A percentile compares a stretch with the other conserved stretches of the same genome.
Conservation (phyloP, 2,888 invertebrate species). For the Dendrolimus houi region DNA sequence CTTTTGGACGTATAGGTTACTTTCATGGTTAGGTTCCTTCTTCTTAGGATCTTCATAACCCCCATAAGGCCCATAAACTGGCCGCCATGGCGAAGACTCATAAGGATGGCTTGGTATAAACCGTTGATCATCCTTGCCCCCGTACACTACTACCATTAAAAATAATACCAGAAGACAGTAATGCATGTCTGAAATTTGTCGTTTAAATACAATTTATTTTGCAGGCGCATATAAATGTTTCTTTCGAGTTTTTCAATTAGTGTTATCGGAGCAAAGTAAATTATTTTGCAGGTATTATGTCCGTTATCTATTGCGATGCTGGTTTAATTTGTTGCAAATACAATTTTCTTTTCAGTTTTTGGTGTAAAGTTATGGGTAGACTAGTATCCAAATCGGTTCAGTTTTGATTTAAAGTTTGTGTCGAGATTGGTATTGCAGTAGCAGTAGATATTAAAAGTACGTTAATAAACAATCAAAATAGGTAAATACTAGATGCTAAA, state of each 20-base stretch:
- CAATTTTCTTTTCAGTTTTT: not conserved
- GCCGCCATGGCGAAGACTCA: constrained; percentile 20
- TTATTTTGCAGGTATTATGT: constrained; percentile 5
- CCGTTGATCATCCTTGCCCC: constrained; percentile 4
- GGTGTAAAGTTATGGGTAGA: too few relatives aligned
- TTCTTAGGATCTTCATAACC: constrained; percentile 30
- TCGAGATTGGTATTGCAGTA: too few relatives aligned
- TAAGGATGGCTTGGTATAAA: not conserved
- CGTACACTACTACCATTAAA: constrained; percentile 4
- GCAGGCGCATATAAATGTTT: constrained; percentile 5
- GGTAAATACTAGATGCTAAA: too few relatives aligned
- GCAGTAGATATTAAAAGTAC: too few relatives aligned
- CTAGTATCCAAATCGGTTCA: too few relatives aligned
- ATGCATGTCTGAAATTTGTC: not conserved
- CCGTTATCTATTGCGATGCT: constrained; percentile 11
- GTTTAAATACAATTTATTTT: not conserved
- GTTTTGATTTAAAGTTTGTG: too few relatives aligned
- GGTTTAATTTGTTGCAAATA: constrained; percentile 1
- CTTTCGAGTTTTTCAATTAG: constrained; percentile 18
- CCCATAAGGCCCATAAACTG: constrained; percentile 21
- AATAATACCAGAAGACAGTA: not conserved
- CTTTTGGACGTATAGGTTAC: constrained; percentile 26
- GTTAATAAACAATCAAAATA: too few relatives aligned
- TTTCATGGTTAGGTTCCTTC: constrained; percentile 30
- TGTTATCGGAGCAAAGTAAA: constrained; percentile 23